Evolutionary conservation across 2,113 vertebrate species (phyloP), one percentile per base, ranked within the genome.

Genomic region (Hucho hucho): DNA sequence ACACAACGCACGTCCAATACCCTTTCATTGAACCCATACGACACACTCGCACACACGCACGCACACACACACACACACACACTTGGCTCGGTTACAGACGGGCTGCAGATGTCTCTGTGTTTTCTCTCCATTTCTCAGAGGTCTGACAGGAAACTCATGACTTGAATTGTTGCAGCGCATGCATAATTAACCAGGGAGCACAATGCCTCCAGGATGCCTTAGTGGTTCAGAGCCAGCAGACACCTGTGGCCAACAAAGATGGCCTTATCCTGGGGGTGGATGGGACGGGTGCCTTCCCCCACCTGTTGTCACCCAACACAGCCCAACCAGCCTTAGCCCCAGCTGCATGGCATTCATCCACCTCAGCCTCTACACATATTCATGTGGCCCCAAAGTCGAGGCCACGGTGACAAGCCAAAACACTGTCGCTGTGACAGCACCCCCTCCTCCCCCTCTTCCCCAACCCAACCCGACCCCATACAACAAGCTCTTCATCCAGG

Each of bases 181-280:
- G 56, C 28, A 63, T 72, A 72, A 59, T 72, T 25, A 72, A 72
- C 56, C 58, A 63, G 26, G 26, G 28, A 59, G 46, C 22, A 58
- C 26, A 56, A 53, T 29, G 7, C 24, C 47, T 6, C 53, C 25
- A 65, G 46, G 61, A 59, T 28, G 24, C 74, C 67, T 63, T 1
- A 20, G 47, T 66, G 53, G 73, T 70, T 4, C 76, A 79, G 80
- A 68, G 77, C 67, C 67, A 70, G 64, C 59, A 1, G 83, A 85
- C 90, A 94, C 90, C 93, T 92, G 93, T 87, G 82, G 77, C 29
- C 73, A 65, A 94, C 94, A 94, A 93, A 93, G 92, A 86, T 83
- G 81, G 86, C 85, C 90, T 93, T 93, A 87, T 92, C 73, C 70
- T 70, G 4, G 43, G 43, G 67, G 70, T 58, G 75, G 75, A 73